Conservation (phyloP, 2,797 vertebrate species). For the Halcyon smyrnensis region DNA sequence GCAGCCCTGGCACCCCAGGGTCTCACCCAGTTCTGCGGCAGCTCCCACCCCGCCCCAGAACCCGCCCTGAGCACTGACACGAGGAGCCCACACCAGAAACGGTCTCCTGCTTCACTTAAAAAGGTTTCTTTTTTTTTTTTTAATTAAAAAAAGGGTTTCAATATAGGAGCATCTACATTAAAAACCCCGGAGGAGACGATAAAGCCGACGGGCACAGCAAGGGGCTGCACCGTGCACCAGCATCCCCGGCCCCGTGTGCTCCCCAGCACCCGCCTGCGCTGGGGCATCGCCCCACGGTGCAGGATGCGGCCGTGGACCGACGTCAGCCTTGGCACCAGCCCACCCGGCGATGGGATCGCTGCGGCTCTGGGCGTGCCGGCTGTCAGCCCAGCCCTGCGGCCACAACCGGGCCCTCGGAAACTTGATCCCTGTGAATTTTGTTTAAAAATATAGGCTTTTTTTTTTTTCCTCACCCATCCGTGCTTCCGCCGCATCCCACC, state of each 20-base stretch:
- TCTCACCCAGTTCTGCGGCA: not conserved
- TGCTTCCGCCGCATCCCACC: accelerated
- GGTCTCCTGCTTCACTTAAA: not conserved
- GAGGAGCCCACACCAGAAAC: not conserved
- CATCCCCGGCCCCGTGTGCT: accelerated
- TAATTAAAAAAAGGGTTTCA: not conserved
- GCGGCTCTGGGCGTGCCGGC: not conserved
- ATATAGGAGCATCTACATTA: not conserved
- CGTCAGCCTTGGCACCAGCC: not conserved
- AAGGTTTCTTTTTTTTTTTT: not conserved
- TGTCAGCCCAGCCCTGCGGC: not conserved
- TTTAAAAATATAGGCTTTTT: not conserved
- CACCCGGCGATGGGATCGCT: not conserved
- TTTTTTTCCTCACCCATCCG: not conserved
- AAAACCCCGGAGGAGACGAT: not conserved
- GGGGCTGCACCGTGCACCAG: not conserved
- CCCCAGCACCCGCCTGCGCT: not conserved
- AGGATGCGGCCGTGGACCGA: accelerated
- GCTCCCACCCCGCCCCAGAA: not conserved
- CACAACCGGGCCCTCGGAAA: accelerated
- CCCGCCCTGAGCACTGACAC: too few relatives aligned
- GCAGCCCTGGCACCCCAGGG: not conserved
- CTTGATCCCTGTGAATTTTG: not conserved
- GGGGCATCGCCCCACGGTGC: accelerated
- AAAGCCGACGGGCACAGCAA: accelerated